Percentiles rank a stretch among this genome's conserved stretches.
Evolutionary conservation across 1,140 invertebrate genomes (phyloP).

Genomic region (Chlorops oryzae): DNA sequence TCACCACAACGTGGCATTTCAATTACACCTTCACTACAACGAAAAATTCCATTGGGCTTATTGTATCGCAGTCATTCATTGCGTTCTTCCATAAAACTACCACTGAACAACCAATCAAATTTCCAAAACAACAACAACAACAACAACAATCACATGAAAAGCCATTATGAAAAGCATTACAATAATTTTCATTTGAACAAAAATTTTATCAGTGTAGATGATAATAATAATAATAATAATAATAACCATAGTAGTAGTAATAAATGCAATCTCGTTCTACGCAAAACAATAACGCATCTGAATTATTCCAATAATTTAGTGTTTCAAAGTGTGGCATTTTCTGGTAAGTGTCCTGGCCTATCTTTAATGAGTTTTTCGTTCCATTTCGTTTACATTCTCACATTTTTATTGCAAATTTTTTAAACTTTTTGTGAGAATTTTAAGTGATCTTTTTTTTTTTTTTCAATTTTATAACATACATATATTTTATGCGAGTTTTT

Average conservation of each 20-base stretch:
- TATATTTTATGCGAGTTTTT: too few species aligned
- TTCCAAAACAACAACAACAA: constrained; percentile 3
- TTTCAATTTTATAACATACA: too few species aligned
- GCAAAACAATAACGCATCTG: constrained; percentile 44
- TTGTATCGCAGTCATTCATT: too few species aligned
- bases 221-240: constrained; percentile 21
- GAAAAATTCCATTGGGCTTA: too few species aligned
- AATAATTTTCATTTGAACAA: constrained; percentile 9
- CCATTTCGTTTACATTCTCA: too few species aligned
- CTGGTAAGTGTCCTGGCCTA: constrained; percentile 67
- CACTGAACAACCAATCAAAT: not conserved
- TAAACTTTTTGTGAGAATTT: too few species aligned
- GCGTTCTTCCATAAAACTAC: not conserved
- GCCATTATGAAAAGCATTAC: constrained; percentile 5
- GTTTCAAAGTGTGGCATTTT: constrained; percentile 91
- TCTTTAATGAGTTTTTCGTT: too few species aligned
- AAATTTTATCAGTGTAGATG: constrained; percentile 6
- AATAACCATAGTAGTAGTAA: constrained; percentile 13
- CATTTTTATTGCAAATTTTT: too few species aligned
- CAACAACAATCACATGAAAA: constrained; percentile 4
- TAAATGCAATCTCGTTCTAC: constrained; percentile 42
- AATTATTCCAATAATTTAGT: constrained; percentile 57
- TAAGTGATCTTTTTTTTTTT: too few species aligned
- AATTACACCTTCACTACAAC: too few species aligned
- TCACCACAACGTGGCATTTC: too few species aligned